Percentiles rank a stretch among this genome's conserved stretches.
Evolutionary conservation across 2,113 vertebrate genomes (phyloP).

Genomic region (Zeus faber): DNA sequence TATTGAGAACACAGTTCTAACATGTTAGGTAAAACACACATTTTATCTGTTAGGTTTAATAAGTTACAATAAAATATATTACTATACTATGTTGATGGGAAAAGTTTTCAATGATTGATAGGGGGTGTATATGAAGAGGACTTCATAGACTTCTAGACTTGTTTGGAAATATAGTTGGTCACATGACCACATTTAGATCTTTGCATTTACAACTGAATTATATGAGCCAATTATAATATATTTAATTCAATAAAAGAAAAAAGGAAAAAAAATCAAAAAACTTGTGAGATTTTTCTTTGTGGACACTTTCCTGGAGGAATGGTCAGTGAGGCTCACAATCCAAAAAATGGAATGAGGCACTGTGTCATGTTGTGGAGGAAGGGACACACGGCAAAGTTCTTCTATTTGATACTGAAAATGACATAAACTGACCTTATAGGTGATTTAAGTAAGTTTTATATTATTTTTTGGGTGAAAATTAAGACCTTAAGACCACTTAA

Average conservation of each 20-base stretch:
- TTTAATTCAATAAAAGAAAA: neutral
- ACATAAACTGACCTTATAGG: constrained; percentile 40
- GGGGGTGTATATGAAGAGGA: too few species aligned
- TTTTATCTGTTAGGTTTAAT: too few species aligned
- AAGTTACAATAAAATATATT: too few species aligned
- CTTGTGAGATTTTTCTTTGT: constrained; percentile 25
- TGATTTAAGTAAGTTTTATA: constrained; percentile 43
- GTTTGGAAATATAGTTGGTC: too few species aligned
- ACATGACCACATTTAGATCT: too few species aligned
- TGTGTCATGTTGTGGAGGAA: constrained; percentile 45
- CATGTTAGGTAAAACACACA: too few species aligned
- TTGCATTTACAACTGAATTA: too few species aligned
- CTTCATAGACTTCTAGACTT: too few species aligned
- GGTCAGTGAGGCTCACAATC: constrained; percentile 22
- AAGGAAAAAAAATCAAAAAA: neutral
- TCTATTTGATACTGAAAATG: constrained; percentile 45
- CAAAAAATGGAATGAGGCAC: constrained; percentile 38
- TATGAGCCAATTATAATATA: neutral
- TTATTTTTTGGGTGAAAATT: neutral
- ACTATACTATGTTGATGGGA: too few species aligned
- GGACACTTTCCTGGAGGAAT: constrained; percentile 39
- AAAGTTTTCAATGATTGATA: too few species aligned
- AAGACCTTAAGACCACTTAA: too few species aligned
- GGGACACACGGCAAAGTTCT: constrained; percentile 25
- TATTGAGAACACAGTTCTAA: too few species aligned